Evolutionary conservation across 2,888 invertebrate genomes (phyloP).

Genomic region (Lottia gigantea): DNA sequence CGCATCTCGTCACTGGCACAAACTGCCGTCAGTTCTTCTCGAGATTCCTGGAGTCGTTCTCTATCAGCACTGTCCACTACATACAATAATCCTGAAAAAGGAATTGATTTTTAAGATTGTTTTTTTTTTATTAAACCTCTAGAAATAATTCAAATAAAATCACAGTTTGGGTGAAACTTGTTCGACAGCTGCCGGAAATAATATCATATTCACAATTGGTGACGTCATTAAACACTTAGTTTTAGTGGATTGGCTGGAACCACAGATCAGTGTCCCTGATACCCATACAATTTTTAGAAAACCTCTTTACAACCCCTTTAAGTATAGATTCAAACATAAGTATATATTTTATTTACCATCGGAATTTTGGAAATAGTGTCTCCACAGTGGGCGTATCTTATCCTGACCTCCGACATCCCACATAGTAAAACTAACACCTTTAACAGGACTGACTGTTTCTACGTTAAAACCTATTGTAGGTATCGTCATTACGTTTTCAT

Average conservation of each 20-base stretch:
- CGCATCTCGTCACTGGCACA: constrained; percentile 52
- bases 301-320: no score
- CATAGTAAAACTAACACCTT: constrained; percentile 63
- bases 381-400: constrained; percentile 63
- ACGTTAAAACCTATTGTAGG: constrained; percentile 68
- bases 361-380: constrained; percentile 62
- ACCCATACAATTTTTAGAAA: no score
- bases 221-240: no score
- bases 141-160: no score
- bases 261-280: no score
- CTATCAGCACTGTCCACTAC: constrained; percentile 63
- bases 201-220: no score
- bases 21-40: constrained; percentile 56
- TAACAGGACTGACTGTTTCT: constrained; percentile 60
- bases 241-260: no score
- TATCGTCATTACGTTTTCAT: constrained; percentile 61
- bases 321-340: no score
- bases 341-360: constrained; percentile 44
- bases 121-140: no score
- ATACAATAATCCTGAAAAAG: constrained; percentile 53
- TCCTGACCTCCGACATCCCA: constrained; percentile 69
- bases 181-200: no score
- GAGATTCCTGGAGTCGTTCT: constrained; percentile 53
- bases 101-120: neutral
- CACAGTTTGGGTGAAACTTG: no score